A percentile compares a stretch with the other conserved stretches of the same genome.
Evolutionary conservation across 2,113 vertebrate genomes (phyloP).

Genomic region (Tiliqua scincoides): DNA sequence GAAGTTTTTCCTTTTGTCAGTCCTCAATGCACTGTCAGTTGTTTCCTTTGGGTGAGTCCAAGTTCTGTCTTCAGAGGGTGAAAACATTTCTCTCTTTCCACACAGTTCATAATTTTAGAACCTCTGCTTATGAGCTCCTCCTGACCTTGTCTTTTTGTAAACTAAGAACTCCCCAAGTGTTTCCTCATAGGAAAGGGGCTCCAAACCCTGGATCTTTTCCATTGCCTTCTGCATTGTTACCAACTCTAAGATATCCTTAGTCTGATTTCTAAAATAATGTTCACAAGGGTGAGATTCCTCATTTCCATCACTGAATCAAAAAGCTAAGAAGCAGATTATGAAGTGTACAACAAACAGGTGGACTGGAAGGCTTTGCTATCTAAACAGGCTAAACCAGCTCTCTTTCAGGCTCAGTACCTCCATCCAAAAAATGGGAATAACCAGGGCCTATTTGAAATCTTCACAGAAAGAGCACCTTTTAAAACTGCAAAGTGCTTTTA

Average conservation of each 20-base stretch:
- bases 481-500: not conserved
- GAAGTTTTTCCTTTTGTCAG: not conserved
- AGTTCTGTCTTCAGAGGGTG: not conserved
- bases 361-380: not conserved
- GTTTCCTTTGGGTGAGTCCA: not conserved
- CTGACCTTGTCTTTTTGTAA: not conserved
- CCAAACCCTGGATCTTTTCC: not conserved
- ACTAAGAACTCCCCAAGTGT: not conserved
- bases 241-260: not conserved
- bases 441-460: not conserved
- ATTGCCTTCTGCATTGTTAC: not conserved
- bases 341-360: not conserved
- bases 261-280: not conserved
- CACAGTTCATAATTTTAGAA: not conserved
- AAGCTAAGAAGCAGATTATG: not conserved
- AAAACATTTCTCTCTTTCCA: not conserved
- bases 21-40: not conserved
- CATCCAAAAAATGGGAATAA: not conserved
- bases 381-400: not conserved
- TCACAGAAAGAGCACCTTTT: not conserved
- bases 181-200: not conserved
- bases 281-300: not conserved
- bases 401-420: not conserved
- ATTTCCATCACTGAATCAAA: not conserved
- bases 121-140: not conserved